Evolutionary conservation across 2,888 invertebrate species (phyloP).

Genomic region (Dinocampus coccinellae): DNA sequence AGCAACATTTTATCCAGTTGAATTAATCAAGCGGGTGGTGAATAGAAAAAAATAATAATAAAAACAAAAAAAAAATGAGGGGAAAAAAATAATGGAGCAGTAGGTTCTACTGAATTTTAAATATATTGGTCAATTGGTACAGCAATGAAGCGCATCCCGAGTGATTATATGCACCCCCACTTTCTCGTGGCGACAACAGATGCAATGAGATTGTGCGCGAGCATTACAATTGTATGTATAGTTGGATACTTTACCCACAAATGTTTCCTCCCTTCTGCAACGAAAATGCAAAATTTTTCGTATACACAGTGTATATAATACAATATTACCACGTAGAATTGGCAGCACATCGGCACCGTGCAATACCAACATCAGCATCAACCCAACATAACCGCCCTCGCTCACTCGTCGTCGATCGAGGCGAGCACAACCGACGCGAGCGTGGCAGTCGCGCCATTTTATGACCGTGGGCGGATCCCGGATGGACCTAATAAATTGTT

Average conservation of each 20-base stretch:
- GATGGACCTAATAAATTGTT: slow-evolving; percentile 69
- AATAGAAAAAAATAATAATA: background rate
- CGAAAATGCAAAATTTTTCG: slow-evolving; percentile 7
- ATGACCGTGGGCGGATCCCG: slow-evolving; percentile 61
- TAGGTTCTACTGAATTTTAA: slow-evolving; percentile 7
- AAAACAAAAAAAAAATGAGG: background rate
- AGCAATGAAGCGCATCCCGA: slow-evolving; percentile 24
- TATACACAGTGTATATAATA: slow-evolving; percentile 4
- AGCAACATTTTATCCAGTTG: slow-evolving; percentile 31
- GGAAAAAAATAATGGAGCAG: background rate
- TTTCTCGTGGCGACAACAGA: slow-evolving; percentile 47
- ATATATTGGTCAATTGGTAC: slow-evolving; percentile 24
- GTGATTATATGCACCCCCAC: slow-evolving; percentile 37
- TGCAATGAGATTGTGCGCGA: slow-evolving; percentile 44
- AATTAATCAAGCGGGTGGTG: background rate
- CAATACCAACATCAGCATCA: background rate
- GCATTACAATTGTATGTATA: background rate
- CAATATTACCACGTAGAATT: background rate
- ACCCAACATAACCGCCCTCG: background rate
- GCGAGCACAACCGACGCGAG: slow-evolving; percentile 33
- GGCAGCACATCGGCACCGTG: too few species aligned
- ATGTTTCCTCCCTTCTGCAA: slow-evolving; percentile 29
- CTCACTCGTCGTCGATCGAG: slow-evolving; percentile 31
- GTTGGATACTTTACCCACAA: background rate
- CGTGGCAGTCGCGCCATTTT: slow-evolving; percentile 52